Conservation (phyloP, 2,113 vertebrate species). For the Arizona elegans region DNA sequence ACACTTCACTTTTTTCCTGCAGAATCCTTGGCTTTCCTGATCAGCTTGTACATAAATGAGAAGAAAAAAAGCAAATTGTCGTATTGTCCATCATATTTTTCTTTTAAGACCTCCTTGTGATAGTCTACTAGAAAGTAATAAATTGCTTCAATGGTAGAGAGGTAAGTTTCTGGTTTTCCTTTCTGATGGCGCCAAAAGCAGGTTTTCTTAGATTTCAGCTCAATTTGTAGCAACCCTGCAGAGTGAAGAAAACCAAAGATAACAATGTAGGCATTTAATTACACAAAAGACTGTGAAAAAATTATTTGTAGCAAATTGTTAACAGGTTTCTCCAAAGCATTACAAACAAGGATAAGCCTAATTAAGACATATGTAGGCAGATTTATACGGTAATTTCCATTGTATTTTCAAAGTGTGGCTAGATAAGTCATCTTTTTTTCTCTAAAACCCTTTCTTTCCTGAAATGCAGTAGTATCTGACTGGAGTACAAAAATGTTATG, state of each 20-base stretch:
- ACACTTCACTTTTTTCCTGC: constrained; percentile 71
- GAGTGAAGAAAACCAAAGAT: neutral
- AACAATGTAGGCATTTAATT: neutral
- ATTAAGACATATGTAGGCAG: neutral
- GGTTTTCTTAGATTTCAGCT: constrained; percentile 89
- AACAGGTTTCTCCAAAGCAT: neutral
- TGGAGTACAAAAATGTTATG: neutral
- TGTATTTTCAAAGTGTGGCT: neutral
- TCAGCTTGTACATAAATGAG: constrained; percentile 86
- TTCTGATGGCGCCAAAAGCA: constrained; percentile 97
- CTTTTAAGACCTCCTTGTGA: constrained; percentile 77
- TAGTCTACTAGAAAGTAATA: constrained; percentile 96
- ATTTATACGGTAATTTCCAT: neutral
- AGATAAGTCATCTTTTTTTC: neutral
- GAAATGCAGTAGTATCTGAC: too few relatives aligned
- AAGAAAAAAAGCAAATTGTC: constrained; percentile 97
- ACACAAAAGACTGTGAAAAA: neutral
- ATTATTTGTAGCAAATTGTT: neutral
- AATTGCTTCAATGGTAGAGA: constrained; percentile 95
- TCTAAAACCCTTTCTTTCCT: neutral
- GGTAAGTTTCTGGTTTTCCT: constrained; percentile 91
- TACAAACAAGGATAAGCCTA: neutral
- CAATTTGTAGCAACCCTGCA: constrained; percentile 87
- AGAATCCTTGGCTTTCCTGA: constrained; percentile 83
- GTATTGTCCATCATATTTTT: constrained; percentile 87